Conservation (phyloP, 2,113 vertebrate species). For the Notothenia coriiceps region DNA sequence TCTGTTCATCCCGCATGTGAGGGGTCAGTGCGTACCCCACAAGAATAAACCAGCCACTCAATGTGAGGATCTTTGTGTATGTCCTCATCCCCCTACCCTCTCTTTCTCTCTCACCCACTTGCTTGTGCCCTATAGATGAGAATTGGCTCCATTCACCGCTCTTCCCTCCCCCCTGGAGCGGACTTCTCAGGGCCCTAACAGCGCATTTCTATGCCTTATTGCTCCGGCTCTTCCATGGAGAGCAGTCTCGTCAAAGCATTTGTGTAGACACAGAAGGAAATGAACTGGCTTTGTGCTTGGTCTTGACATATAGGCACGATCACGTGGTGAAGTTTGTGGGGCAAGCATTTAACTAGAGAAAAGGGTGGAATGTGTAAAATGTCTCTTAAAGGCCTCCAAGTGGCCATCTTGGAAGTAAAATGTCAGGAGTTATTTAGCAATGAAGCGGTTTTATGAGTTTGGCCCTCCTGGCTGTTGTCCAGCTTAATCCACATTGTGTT, state of each 20-base stretch:
- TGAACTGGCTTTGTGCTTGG: constrained; percentile 71
- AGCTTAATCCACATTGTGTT: constrained; percentile 72
- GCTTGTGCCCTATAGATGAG: constrained; percentile 76
- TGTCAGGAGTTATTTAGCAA: constrained; percentile 52
- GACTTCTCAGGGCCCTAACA: constrained; percentile 71
- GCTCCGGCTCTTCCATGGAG: constrained; percentile 66
- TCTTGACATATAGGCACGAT: constrained; percentile 73
- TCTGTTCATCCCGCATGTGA: constrained; percentile 79
- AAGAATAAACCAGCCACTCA: constrained; percentile 79
- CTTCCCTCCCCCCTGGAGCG: constrained; percentile 70
- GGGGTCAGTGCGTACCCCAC: constrained; percentile 73
- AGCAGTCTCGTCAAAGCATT: constrained; percentile 64
- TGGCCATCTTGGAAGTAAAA: constrained; percentile 52
- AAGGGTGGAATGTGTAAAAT: constrained; percentile 69
- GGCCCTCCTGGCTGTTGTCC: constrained; percentile 54
- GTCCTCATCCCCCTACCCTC: constrained; percentile 51
- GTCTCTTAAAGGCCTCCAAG: constrained; percentile 59
- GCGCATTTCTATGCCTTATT: constrained; percentile 77
- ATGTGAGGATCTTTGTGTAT: constrained; percentile 78
- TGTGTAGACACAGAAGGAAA: constrained; percentile 68
- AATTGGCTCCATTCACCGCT: constrained; percentile 72
- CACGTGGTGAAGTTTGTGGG: constrained; percentile 63
- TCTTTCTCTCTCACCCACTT: constrained; percentile 42
- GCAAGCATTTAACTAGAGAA: constrained; percentile 66
- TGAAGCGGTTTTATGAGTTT: constrained; percentile 58